Evolutionary conservation across 2,888 invertebrate species (phyloP), one percentile per base, ranked within the genome.

Genomic region (Lasioglossum zephyrum): DNA sequence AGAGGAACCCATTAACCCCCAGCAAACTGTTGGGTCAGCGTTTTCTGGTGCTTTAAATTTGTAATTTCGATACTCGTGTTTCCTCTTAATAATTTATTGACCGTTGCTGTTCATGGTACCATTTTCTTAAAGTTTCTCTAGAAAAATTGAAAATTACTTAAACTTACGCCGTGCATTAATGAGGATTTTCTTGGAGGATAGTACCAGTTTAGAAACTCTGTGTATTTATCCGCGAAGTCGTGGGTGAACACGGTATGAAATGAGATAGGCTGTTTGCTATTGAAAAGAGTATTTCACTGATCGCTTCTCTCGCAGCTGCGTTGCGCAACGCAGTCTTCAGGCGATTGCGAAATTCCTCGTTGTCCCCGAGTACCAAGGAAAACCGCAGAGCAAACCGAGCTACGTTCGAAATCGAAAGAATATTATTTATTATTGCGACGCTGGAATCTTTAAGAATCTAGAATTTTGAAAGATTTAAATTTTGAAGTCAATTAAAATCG

Each of bases 271-370:
- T 16, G 60, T 60, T 26, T 6, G 26, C 60, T 26, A 60, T 60
- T 16, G 26, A 13, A 26, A 31, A 60, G 60, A 31, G 26, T 16
- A 60, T 31, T 60, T 13, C 60, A 9, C 22, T 9, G 22, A n/a
- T 53, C 53, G 49, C 49, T 49, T 49, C 49, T 31, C 31, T 76
- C 39, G 72, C 22, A 47, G 73, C 6, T 41, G 39, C 60, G 72
- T 88, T 88, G 66, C 76, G 76, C 77, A 88, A 89, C 47, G 26
- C 11, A 16, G 39, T 60, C 31, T 53, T n/a, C 53, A 13, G 44
- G n/a, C 72, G 66, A 73, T 87, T 90, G 73, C 82, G 90, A 84
- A 89, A 89, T 84, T 84, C 74, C 11, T 26, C 53, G 49, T 9
- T 47, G 70, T 76, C 69, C 31, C 49, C 57, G 75, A 66, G 81